Conservation (phyloP, 2,113 vertebrate species). For the Microtus ochrogaster region DNA sequence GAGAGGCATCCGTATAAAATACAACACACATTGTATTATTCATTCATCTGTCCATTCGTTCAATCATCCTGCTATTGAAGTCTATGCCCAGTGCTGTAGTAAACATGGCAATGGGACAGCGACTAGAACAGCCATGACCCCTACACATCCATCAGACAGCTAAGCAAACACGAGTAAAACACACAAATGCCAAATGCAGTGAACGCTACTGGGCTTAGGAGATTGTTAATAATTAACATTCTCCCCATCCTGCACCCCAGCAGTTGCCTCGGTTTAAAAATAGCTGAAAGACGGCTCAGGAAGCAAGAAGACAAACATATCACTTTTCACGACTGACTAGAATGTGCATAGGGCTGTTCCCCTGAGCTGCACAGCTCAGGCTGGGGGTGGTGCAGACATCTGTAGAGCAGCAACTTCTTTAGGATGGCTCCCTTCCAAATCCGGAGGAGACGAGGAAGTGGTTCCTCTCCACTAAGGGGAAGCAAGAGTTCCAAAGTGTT, state of each 20-base stretch:
- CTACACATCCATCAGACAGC: background rate
- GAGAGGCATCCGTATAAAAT: background rate
- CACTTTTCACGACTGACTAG: background rate
- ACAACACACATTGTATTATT: background rate
- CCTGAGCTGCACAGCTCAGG: background rate
- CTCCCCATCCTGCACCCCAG: accelerated
- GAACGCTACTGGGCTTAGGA: background rate
- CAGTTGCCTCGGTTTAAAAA: constrained; percentile 4
- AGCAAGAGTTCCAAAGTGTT: background rate
- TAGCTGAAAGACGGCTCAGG: background rate
- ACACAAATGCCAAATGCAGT: background rate
- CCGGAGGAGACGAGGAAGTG: background rate
- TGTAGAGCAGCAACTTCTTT: background rate
- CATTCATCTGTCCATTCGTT: background rate
- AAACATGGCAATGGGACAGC: background rate
- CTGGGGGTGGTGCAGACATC: background rate
- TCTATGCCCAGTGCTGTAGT: background rate
- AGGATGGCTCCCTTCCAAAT: background rate
- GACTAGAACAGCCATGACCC: background rate
- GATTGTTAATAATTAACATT: background rate
- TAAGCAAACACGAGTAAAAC: background rate
- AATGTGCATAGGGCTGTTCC: background rate
- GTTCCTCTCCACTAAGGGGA: accelerated
- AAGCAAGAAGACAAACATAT: background rate
- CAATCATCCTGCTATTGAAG: background rate